Conservation (phyloP, 1,140 invertebrate species). For the Potamilus streckersoni region DNA sequence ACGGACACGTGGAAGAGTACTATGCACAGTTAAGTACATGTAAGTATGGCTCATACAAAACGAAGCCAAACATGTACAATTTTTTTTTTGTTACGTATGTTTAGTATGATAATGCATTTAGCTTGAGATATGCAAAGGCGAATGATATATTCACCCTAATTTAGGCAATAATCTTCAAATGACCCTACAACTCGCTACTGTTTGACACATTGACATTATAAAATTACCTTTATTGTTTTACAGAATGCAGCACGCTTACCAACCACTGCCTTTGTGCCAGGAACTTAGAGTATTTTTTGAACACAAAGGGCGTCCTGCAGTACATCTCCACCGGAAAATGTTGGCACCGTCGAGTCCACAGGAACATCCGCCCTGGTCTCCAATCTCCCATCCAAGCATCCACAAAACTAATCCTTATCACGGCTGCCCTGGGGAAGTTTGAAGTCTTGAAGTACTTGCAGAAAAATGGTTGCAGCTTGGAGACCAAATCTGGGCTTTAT, state of each 20-base stretch:
- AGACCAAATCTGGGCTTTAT: conserved; percentile 28
- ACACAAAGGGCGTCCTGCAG: conserved; percentile 22
- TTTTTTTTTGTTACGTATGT: too few relatives aligned
- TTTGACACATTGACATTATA: too few relatives aligned
- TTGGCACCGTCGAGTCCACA: conserved; percentile 26
- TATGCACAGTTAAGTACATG: too few relatives aligned
- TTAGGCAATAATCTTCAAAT: too few relatives aligned
- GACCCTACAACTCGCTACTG: too few relatives aligned
- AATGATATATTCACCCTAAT: too few relatives aligned
- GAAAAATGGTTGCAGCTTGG: conserved; percentile 15
- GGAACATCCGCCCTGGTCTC: conserved; percentile 17
- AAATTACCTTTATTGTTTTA: neutral
- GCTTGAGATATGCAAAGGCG: too few relatives aligned
- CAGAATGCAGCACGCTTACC: conserved; percentile 26
- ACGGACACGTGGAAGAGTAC: too few relatives aligned
- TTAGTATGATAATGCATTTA: too few relatives aligned
- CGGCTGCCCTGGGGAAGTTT: conserved; percentile 22
- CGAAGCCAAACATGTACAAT: too few relatives aligned
- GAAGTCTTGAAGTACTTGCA: conserved; percentile 22
- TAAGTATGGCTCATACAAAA: too few relatives aligned
- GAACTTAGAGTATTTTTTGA: conserved; percentile 33
- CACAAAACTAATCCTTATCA: conserved; percentile 10
- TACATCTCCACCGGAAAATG: conserved; percentile 23
- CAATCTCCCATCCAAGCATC: conserved; percentile 19
- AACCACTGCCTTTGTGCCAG: conserved; percentile 30